phyloP scores from a whole-genome alignment of 2,113 vertebrate species.

The Protobothrops flavoviridis region DNA sequence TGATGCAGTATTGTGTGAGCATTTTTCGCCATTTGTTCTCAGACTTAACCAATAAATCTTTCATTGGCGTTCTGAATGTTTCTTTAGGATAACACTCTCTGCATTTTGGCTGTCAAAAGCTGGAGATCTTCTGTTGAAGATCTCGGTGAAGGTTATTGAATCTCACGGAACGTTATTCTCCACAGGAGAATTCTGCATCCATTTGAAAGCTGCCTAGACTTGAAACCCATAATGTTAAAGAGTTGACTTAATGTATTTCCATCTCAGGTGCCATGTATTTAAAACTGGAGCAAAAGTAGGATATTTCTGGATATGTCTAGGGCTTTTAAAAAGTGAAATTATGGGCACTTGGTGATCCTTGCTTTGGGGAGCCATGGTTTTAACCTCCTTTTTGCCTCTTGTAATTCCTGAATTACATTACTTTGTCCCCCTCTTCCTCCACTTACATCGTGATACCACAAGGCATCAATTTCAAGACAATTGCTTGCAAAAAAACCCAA shows the following conservation, averaged over 20 bases:
- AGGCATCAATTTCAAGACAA: not conserved
- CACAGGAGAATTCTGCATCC: not conserved
- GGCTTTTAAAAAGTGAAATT: not conserved
- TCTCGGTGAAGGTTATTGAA: not conserved
- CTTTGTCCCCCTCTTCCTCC: not conserved
- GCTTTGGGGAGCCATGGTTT: not conserved
- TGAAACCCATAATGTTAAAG: not conserved
- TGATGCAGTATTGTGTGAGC: not conserved
- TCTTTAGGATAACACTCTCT: not conserved
- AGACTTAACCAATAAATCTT: not conserved
- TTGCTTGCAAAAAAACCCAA: not conserved
- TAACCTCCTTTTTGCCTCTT: not conserved
- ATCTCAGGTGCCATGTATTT: not conserved
- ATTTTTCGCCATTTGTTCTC: not conserved
- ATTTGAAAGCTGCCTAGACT: not conserved
- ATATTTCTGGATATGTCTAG: not conserved
- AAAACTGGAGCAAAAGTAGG: not conserved
- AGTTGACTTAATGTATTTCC: not conserved
- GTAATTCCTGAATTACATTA: not conserved
- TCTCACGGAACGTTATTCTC: not conserved
- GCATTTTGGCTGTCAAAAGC: not conserved
- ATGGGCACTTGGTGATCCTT: not conserved
- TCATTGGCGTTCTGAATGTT: not conserved
- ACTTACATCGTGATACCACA: not conserved
- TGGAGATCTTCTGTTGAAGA: not conserved